These are phyloP conservation scores for Pseudocheirus occidentalis DNA, from an alignment of 2,797 vertebrate genomes.

Conservation along the genomic window DNA sequence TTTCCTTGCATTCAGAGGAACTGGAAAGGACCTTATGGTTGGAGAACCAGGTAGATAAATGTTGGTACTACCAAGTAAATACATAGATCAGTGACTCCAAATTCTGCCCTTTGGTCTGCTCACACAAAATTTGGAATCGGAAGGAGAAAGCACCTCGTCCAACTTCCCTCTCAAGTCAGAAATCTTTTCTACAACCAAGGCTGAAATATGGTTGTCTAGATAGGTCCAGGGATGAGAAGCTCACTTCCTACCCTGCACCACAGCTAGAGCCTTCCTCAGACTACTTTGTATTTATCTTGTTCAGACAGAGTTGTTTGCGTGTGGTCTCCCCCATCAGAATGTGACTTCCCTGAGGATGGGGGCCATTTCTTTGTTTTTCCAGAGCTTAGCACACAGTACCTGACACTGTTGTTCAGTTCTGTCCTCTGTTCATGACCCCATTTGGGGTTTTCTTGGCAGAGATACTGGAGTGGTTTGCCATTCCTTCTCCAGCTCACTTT, in stretches of 20 bases:
- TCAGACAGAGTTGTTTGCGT: background rate
- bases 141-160: background rate
- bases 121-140: background rate
- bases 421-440: background rate
- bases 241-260: background rate
- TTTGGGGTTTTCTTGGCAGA: background rate
- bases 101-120: background rate
- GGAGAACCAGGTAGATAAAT: background rate
- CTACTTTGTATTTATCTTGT: background rate
- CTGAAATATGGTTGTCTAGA: background rate
- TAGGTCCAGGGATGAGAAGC: background rate
- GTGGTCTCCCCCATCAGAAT: background rate
- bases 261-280: background rate
- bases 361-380: background rate
- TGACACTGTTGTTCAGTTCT: background rate
- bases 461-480: background rate
- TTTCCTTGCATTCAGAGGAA: slow-evolving; percentile 7
- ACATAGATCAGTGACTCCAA: background rate
- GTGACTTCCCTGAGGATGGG: background rate
- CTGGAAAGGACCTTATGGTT: background rate
- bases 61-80: background rate
- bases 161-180: background rate
- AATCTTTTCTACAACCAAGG: background rate
- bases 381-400: background rate
- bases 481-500: background rate